phyloP scores from a whole-genome alignment of 2,797 vertebrate genomes.

The Pseudomugil tenellus region DNA sequence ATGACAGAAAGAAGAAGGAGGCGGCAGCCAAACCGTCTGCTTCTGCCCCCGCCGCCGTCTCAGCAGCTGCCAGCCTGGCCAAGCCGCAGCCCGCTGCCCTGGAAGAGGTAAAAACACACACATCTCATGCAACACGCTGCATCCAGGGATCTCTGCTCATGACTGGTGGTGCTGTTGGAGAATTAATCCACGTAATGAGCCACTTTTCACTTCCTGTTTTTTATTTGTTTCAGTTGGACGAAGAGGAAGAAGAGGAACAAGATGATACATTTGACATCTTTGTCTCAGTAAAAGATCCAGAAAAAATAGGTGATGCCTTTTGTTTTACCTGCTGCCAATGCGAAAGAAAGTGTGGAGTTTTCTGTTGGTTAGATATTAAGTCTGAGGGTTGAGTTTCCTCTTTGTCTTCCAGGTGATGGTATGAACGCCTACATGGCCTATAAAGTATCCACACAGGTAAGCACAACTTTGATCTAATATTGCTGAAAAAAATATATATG shows the following conservation, averaged over 20 bases:
- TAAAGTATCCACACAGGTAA: slow-evolving; percentile 95
- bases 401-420: slow-evolving; percentile 87
- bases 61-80: slow-evolving; percentile 75
- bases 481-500: too few relatives aligned
- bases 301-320: slow-evolving; percentile 93
- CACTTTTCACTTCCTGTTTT: slow-evolving; percentile 9
- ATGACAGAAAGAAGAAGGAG: slow-evolving; percentile 88
- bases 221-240: slow-evolving; percentile 83
- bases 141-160: not conserved
- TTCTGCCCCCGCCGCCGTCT: slow-evolving; percentile 71
- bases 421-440: slow-evolving; percentile 99
- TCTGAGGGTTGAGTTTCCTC: not conserved
- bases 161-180: not conserved
- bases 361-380: too few relatives aligned
- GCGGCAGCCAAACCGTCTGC: slow-evolving; percentile 72
- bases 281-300: slow-evolving; percentile 92
- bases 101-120: slow-evolving; percentile 87
- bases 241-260: slow-evolving; percentile 86
- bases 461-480: slow-evolving; percentile 17
- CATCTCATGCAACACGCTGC: not conserved
- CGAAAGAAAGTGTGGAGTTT: too few relatives aligned
- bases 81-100: slow-evolving; percentile 80
- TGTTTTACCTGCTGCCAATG: not conserved
- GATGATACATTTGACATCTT: slow-evolving; percentile 92
- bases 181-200: not conserved